Conservation (phyloP, 2,888 invertebrate species). For the Lasioglossum pauxillum region DNA sequence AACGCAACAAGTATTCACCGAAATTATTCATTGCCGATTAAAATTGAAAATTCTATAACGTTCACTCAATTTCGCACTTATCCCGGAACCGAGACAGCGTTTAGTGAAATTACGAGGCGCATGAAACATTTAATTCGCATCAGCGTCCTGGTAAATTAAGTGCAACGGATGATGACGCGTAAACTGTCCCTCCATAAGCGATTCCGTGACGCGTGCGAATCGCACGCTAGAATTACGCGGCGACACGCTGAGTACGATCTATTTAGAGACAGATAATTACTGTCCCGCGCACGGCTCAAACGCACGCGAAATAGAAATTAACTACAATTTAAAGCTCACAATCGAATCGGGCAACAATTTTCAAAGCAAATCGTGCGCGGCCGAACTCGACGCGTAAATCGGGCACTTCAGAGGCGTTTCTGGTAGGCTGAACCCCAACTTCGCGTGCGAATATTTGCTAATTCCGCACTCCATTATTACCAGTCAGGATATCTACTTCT, state of each 20-base stretch:
- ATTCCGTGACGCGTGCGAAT: slow-evolving; percentile 31
- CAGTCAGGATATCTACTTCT: neutral
- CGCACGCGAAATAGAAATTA: slow-evolving; percentile 46
- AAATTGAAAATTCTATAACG: neutral
- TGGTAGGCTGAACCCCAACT: neutral
- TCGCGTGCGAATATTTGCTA: neutral
- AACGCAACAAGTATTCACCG: neutral
- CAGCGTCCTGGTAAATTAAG: slow-evolving; percentile 64
- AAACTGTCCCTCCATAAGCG: slow-evolving; percentile 42
- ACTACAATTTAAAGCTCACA: slow-evolving; percentile 43
- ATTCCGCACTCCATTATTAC: neutral
- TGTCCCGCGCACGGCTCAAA: slow-evolving; percentile 17
- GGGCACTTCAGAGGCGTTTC: neutral
- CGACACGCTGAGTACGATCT: slow-evolving; percentile 9
- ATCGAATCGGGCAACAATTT: slow-evolving; percentile 46
- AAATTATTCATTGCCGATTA: slow-evolving; percentile 6
- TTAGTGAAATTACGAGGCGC: slow-evolving; percentile 60
- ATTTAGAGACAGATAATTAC: slow-evolving; percentile 49
- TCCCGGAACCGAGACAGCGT: slow-evolving; percentile 19
- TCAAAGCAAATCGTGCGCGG: slow-evolving; percentile 33
- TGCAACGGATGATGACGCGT: slow-evolving; percentile 52
- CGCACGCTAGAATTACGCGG: neutral
- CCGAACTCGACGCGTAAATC: neutral
- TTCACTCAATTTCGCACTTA: neutral
- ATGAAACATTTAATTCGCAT: slow-evolving; percentile 66